Evolutionary conservation across 2,113 vertebrate genomes (phyloP), one percentile per base, ranked within the genome.

Genomic region (Hydrochoerus hydrochaeris): DNA sequence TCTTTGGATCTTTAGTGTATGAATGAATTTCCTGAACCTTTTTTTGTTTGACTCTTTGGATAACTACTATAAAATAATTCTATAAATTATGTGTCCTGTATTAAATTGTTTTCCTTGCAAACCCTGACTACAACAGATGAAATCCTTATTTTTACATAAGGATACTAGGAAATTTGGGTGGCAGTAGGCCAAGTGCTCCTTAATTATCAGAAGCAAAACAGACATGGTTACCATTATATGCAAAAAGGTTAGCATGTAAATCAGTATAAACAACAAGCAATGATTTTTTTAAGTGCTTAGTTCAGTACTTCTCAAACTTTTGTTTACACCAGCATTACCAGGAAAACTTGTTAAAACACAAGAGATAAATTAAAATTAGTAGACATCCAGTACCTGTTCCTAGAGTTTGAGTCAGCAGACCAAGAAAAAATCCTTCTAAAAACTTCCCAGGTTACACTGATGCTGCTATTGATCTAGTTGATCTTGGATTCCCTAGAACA

Each of bases 341-440:
- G 35, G 28, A 84, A 84, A 57, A 7, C 32, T 75, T 88, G 32
- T 84, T 91, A 95, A 93, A 77, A 30, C 35, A 90, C 19, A 81
- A 58, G 7, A 63, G 20, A 65, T 73, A 73, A 82, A 65, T 86
- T 73, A 30, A 82, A 88, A 24, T 1, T 49, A 71, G 35, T 14
- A 35, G 19, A 30, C 84, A 28, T 30, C 46, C 75, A 30, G 26
- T 7, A 26, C 5, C 63, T 10, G 58, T 54, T 7, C 57, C 12
- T 38, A 77, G 46, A 85, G 58, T 57, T 95, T 75, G 26, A 77
- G 46, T 90, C 38, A 57, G 78, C 71, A 82, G 14, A 88, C 19
- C 35, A 95, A 78, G 19, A 86, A 95, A 80, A 67, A n/a, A 12
- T 52, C 81, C 75, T 90, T 81, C 16, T 69, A 49, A 92, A 32